Percentiles rank a stretch among this genome's conserved stretches.
Evolutionary conservation across 2,113 vertebrate species (phyloP).

Genomic region (Calyptommatus sinebrachiatus): DNA sequence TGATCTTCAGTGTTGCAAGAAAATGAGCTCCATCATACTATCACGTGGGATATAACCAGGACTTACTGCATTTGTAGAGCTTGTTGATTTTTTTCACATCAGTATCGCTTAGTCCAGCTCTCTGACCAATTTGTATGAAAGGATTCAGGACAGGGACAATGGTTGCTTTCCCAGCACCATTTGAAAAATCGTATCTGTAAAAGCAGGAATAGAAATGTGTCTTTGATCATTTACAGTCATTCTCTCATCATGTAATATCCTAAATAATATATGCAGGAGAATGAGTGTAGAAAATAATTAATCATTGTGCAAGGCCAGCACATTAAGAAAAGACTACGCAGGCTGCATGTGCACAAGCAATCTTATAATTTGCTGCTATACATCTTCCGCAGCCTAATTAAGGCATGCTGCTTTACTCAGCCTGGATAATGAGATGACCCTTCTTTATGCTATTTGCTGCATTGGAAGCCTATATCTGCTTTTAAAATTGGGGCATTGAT

Average conservation of each 20-base stretch:
- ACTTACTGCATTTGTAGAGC: conserved; percentile 73
- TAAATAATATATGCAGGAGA: neutral
- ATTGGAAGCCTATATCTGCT: too few relatives aligned
- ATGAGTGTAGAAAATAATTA: neutral
- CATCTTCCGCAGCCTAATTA: too few relatives aligned
- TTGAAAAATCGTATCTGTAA: conserved; percentile 67
- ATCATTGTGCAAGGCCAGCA: neutral
- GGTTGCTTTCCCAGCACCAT: conserved; percentile 44
- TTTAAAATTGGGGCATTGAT: too few relatives aligned
- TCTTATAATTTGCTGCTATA: too few relatives aligned
- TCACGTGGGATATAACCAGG: neutral
- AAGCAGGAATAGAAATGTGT: conserved; percentile 29
- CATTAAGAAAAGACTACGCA: neutral
- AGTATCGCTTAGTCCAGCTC: conserved; percentile 64
- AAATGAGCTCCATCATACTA: neutral
- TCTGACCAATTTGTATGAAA: conserved; percentile 63
- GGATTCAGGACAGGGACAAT: conserved; percentile 64
- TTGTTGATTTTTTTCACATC: conserved; percentile 71
- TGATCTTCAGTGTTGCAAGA: conserved; percentile 14
- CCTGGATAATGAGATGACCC: too few relatives aligned
- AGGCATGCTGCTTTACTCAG: too few relatives aligned
- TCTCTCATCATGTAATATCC: neutral
- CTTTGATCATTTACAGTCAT: conserved; percentile 14
- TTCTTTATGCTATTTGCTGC: too few relatives aligned
- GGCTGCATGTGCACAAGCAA: neutral